Conservation (phyloP, 2,888 invertebrate species). For the Megastigmus dorsalis region DNA sequence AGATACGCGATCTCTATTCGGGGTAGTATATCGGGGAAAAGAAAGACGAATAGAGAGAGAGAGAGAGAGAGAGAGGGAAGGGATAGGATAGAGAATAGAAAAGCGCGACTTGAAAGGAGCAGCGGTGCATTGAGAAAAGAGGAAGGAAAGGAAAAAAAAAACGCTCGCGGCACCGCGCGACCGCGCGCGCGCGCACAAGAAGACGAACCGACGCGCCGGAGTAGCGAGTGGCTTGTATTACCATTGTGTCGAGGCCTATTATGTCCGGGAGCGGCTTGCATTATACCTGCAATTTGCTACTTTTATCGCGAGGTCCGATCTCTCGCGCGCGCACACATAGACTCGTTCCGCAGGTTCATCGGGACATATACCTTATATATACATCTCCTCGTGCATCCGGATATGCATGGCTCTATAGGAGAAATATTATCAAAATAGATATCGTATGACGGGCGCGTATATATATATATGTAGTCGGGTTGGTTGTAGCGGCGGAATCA, state of each 20-base stretch:
- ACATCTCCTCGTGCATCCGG: no score
- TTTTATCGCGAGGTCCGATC: conserved; percentile 68
- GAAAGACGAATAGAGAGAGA: not conserved
- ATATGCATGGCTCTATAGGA: no score
- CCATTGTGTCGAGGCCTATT: conserved; percentile 67
- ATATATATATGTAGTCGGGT: no score
- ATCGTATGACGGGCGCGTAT: no score
- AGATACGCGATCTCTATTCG: conserved; percentile 52
- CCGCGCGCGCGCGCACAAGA: conserved; percentile 45
- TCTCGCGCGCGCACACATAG: conserved; percentile 53
- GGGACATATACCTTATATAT: no score
- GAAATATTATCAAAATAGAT: conserved; percentile 53
- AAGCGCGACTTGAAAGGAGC: conserved; percentile 65
- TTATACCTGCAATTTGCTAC: conserved; percentile 72
- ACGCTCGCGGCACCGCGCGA: no score
- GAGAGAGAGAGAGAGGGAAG: conserved; percentile 17
- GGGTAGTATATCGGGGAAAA: not conserved
- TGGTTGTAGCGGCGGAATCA: no score
- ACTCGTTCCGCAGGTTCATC: not conserved
- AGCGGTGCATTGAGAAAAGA: conserved; percentile 61
- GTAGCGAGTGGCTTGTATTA: conserved; percentile 69
- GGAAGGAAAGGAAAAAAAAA: no score
- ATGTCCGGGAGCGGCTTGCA: conserved; percentile 58
- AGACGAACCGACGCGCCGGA: conserved; percentile 51
- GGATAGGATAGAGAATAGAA: conserved; percentile 33